Base-by-base conservation (phyloP, 2,113 vertebrate species). In the Xiphophorus maculatus region DNA sequence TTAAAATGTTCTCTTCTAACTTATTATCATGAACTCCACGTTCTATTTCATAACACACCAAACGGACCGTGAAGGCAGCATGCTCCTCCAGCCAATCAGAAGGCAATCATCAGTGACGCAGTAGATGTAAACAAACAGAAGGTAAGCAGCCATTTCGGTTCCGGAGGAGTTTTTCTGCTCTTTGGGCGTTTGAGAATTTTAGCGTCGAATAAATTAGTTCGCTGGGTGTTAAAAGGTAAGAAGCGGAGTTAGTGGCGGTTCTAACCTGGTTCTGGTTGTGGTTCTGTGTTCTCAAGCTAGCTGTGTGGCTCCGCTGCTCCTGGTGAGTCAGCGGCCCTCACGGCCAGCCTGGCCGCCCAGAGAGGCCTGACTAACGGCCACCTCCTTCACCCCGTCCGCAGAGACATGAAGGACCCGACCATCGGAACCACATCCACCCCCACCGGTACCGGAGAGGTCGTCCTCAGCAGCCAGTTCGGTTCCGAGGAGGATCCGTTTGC, bases 401-500 rank as follows among this genome's bases (percentile, higher is more conserved):
- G 69, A 28, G 73, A 92, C 88, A 97, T 97, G 96, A 97, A 96
- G 89, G 96, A 97, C 77, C 96, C 96, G 14, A 95, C 94, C 90
- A 95, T 95, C 89, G 95, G 92, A 94, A 95, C 90, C 89, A 91
- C 88, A 79, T 92, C 88, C 84, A 92, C 87, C 84, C 92, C 94
- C 30, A 96, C 93, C 93, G 94, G 95, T 84, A 78, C 90, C 13
- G 93, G 93, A 75, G 94, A 97, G 81, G 92, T 96, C 75, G 95
- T 96, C 82, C 95, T 96, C 67, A 96, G 93, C 4, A 94, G 93
- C 76, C 95, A 96, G 83, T 92, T 95, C 75, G 93, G 92, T 22
- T 91, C 94, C 76, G 96, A 97, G 30, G 96, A 97, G 73, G 95
- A 98, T 85, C 97, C 96, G 63, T 98, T 98, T 87, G 97, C 96